These are phyloP conservation scores for Copsychus sechellarum DNA, from an alignment of 2,113 vertebrate genomes.

Conservation along the genomic window DNA sequence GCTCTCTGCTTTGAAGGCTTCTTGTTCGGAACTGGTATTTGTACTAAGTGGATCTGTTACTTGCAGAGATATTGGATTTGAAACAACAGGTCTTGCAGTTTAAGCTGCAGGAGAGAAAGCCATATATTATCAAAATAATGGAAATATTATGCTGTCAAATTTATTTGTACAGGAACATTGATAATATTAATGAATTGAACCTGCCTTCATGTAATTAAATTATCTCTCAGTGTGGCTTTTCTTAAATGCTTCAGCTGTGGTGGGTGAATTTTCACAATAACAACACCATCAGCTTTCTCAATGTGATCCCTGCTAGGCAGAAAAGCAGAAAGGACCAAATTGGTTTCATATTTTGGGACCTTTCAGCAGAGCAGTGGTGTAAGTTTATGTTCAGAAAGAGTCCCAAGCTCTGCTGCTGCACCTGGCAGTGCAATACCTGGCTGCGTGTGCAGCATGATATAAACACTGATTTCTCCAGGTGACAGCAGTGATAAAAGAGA, in stretches of 20 bases:
- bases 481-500: background rate
- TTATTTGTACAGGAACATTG: background rate
- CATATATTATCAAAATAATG: slow-evolving; percentile 3
- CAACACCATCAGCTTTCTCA: background rate
- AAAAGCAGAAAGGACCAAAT: background rate
- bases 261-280: background rate
- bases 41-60: slow-evolving; percentile 75
- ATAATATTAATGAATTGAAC: background rate
- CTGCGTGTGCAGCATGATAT: background rate
- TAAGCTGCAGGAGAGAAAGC: slow-evolving; percentile 39
- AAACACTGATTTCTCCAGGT: background rate
- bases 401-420: background rate
- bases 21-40: slow-evolving; percentile 75
- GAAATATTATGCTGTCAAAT: slow-evolving; percentile 37
- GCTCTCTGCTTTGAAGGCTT: slow-evolving; percentile 80
- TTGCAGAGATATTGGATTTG: slow-evolving; percentile 78
- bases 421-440: background rate
- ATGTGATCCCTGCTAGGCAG: background rate
- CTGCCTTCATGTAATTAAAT: background rate
- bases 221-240: background rate
- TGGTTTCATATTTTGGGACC: background rate
- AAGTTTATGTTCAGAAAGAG: background rate
- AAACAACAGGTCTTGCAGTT: slow-evolving; percentile 48
- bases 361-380: background rate
- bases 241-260: background rate